Evolutionary conservation across 1,140 invertebrate genomes (phyloP), one percentile per base, ranked within the genome.

Genomic region (Meloidogyne hapla): DNA sequence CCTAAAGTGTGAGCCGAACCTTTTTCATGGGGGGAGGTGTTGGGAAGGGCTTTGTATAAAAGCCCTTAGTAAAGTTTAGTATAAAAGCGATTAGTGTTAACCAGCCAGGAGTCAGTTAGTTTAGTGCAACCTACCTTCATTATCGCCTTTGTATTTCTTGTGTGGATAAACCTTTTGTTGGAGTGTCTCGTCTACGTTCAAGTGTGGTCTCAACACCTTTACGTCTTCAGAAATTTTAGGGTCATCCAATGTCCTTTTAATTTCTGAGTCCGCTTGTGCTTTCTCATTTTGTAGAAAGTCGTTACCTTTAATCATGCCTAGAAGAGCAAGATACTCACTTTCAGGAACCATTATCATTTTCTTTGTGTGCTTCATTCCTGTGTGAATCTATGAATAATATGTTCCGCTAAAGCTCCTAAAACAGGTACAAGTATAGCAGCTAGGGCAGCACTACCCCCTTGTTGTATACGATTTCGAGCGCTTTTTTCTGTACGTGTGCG

Each of bases 271-370:
- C 4, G 42, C 2, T 8, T 10, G 21, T n/a, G 23, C 12, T 70
- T 70, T 70, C n/a, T 70, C 69, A 42, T 61, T 26, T 56, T 70
- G 28, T 6, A 70, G 13, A 9, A 56, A 56, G 4, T 5, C 13
- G 1, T 9, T 12, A 6, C 18, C 74, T n/a, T 45, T 76, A 15
- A 78, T 33, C 33, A 33, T 33, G 33, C 33, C 8, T 18, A 68
- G 18, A 12, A 72, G 12, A 2, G 72, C 25, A 10, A n/a, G 5
- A 33, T 42, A 68, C 26, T 74, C 56, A 74, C 28, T 42, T 40
- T 77, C 75, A 9, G 75, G 77, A 10, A 77, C 77, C 56, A 77
- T 40, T 4, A 77, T 25, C 75, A 70, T 70, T 42, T 70, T 70
- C 62, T 70, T 70, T 21, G 69, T 42, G 4, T 70, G 26, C 18